A percentile compares a stretch with the other conserved stretches of the same genome.
phyloP scores from a whole-genome alignment of 2,888 invertebrate genomes.

The Spilarctia lutea region DNA sequence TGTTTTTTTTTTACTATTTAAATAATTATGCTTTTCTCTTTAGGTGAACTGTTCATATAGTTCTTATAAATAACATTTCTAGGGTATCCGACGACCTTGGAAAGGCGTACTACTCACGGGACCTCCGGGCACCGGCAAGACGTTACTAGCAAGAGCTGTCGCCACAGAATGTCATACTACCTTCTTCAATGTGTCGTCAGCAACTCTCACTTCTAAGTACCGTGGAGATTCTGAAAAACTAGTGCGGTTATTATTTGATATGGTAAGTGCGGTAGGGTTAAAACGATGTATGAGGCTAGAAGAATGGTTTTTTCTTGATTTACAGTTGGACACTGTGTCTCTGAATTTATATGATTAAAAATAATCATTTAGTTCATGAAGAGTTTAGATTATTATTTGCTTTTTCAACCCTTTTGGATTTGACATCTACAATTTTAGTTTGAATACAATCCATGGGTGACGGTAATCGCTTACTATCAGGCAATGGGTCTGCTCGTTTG shows the following conservation, averaged over 20 bases:
- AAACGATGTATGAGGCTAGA: neutral
- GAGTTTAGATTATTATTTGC: too few relatives aligned
- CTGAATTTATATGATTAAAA: neutral
- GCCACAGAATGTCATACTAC: constrained; percentile 96
- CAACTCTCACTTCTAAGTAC: constrained; percentile 95
- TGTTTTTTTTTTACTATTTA: too few relatives aligned
- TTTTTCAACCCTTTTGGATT: too few relatives aligned
- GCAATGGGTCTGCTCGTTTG: too few relatives aligned
- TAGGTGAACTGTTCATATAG: neutral
- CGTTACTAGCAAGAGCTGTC: constrained; percentile 94
- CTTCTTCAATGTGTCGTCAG: constrained; percentile 95
- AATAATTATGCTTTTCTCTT: too few relatives aligned
- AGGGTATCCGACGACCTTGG: constrained; percentile 94
- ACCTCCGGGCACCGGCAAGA: constrained; percentile 93
- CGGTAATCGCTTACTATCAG: too few relatives aligned
- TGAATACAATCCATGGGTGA: too few relatives aligned
- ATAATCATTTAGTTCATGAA: too few relatives aligned
- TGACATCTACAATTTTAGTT: too few relatives aligned
- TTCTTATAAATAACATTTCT: constrained; percentile 6
- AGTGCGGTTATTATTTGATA: constrained; percentile 94
- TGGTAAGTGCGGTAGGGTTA: constrained; percentile 84
- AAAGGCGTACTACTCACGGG: constrained; percentile 90
- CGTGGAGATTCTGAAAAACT: constrained; percentile 97
- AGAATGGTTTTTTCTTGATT: neutral
- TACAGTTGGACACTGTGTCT: neutral